Evolutionary conservation across 2,888 invertebrate species (phyloP).

Genomic region (Drosophila mayaguana): DNA sequence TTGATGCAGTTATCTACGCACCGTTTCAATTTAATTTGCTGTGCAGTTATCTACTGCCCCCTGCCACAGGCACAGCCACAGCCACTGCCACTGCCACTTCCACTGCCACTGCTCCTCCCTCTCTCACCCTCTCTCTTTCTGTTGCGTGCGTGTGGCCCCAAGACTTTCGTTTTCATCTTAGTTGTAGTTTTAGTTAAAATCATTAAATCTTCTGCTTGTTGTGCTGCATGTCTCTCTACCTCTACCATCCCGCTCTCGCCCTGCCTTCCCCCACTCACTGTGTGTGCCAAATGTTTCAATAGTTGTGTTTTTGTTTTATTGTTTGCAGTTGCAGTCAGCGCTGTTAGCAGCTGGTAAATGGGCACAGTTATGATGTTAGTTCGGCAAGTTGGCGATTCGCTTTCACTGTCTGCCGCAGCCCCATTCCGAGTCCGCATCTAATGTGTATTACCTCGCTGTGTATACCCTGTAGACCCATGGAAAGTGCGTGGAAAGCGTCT

Average conservation of each 20-base stretch:
- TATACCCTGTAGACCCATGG: conserved; percentile 19
- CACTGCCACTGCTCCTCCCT: neutral
- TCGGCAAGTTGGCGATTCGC: conserved; percentile 39
- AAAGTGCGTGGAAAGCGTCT: neutral
- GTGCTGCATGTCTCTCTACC: conserved; percentile 14
- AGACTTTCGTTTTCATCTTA: conserved; percentile 52
- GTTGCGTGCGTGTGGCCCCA: conserved; percentile 32
- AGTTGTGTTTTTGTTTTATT: conserved; percentile 27
- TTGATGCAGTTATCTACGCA: conserved; percentile 25
- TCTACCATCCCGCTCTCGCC: neutral
- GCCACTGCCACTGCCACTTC: neutral
- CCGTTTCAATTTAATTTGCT: conserved; percentile 51
- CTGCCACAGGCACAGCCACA: neutral
- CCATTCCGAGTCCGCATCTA: neutral
- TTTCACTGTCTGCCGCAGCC: conserved; percentile 39
- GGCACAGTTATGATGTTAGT: conserved; percentile 48
- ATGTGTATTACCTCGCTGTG: conserved; percentile 5
- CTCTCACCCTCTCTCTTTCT: neutral
- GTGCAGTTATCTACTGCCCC: conserved; percentile 27
- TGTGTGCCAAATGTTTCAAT: conserved; percentile 28
- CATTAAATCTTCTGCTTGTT: conserved; percentile 47
- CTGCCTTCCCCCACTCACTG: neutral
- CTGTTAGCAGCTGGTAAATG: conserved; percentile 39
- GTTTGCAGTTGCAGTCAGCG: conserved; percentile 40
- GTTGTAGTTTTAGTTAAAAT: conserved; percentile 59